Percentiles rank a stretch among this genome's conserved stretches.
phyloP scores from a whole-genome alignment of 1,140 invertebrate species.

The Drosophila ficusphila region DNA sequence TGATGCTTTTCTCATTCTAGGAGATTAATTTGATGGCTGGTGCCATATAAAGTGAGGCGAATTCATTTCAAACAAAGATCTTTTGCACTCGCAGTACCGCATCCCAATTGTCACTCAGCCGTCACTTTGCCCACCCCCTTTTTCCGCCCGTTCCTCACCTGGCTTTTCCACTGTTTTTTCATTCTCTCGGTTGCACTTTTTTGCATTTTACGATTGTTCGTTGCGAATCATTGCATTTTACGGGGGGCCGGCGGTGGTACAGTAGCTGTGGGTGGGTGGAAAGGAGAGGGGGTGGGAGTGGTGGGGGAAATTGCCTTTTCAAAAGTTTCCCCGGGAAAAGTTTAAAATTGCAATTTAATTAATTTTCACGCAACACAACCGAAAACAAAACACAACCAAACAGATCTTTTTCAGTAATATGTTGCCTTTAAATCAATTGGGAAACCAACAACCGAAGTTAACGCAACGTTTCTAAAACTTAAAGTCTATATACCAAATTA shows the following conservation, averaged over 20 bases:
- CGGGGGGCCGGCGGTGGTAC: background rate
- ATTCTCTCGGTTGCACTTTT: slow-evolving; percentile 19
- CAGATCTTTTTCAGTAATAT: slow-evolving; percentile 63
- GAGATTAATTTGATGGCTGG: slow-evolving; percentile 1
- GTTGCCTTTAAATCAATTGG: slow-evolving; percentile 66
- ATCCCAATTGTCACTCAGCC: slow-evolving; percentile 43
- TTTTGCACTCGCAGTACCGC: background rate
- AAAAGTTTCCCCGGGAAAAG: slow-evolving; percentile 27
- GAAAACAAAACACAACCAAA: slow-evolving; percentile 23
- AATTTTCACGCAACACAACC: slow-evolving; percentile 20
- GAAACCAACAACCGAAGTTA: slow-evolving; percentile 69
- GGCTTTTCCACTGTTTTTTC: background rate
- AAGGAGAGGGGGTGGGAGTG: background rate
- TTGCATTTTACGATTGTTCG: slow-evolving; percentile 61
- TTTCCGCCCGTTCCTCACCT: slow-evolving; percentile 7
- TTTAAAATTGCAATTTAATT: slow-evolving; percentile 68
- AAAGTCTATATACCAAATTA: slow-evolving; percentile 34
- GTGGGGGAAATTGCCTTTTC: slow-evolving; percentile 23
- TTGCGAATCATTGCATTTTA: slow-evolving; percentile 60
- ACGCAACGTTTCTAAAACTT: slow-evolving; percentile 75
- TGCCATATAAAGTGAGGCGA: slow-evolving; percentile 6
- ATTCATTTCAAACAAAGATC: slow-evolving; percentile 21
- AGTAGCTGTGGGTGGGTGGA: slow-evolving; percentile 26
- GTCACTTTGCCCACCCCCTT: slow-evolving; percentile 9
- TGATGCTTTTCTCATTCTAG: background rate